Evolutionary conservation across 2,797 vertebrate genomes (phyloP).

Genomic region (Sternotherus odoratus): DNA sequence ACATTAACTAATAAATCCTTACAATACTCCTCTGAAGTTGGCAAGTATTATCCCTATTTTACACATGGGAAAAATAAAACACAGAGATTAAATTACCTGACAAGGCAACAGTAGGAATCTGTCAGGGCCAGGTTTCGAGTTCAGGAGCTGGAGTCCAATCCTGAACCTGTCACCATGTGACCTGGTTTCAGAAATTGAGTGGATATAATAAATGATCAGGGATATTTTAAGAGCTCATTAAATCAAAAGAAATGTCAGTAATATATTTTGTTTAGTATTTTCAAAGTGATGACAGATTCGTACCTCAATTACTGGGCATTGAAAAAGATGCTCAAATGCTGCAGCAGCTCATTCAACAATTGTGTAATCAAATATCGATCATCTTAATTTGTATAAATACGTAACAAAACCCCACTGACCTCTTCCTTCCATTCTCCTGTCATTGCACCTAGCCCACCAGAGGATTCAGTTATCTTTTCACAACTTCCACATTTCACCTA

Average conservation of each 20-base stretch:
- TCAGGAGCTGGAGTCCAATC: neutral
- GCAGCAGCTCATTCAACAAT: too few relatives aligned
- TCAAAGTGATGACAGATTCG: neutral
- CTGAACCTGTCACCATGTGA: neutral
- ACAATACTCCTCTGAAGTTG: neutral
- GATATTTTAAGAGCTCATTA: neutral
- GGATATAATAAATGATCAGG: neutral
- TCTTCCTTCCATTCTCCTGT: neutral
- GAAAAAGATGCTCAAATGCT: too few relatives aligned
- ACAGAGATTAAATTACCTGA: neutral
- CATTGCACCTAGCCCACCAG: neutral
- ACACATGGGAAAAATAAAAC: neutral
- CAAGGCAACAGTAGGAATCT: neutral
- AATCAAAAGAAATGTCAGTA: neutral
- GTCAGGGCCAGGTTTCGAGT: neutral
- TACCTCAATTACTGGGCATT: too few relatives aligned
- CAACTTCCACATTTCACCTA: neutral
- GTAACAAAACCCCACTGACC: neutral
- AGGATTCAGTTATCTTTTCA: neutral
- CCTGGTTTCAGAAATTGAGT: too few relatives aligned
- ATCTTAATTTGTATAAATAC: neutral
- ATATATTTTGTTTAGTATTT: neutral
- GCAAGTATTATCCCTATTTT: neutral
- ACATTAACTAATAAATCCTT: neutral
- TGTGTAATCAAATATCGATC: too few relatives aligned